Evolutionary conservation across 2,113 vertebrate species (phyloP), one percentile per base, ranked within the genome.

Genomic region (Anhinga anhinga): DNA sequence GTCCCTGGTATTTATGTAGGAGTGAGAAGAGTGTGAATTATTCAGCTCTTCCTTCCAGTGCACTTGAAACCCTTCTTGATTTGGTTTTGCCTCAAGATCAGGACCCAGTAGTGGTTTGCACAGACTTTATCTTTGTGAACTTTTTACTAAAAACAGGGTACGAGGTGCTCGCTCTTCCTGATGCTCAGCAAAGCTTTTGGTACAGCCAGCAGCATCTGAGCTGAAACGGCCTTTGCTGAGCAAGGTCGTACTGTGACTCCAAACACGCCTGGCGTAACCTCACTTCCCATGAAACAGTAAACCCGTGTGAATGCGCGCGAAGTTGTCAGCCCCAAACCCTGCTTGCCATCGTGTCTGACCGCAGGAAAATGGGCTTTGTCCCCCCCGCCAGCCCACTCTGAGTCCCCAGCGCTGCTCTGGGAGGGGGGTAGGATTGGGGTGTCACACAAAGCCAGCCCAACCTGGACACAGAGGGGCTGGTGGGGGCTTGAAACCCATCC

Each of bases 1-100:
- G 49, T 82, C 88, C 86, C 58, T 73, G 82, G 44, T 95, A 95
- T 97, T 91, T 95, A 62, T 93, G 88, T 97, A 94, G 92, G 92
- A 91, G 67, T 87, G 80, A 52, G 62, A 79, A 89, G 72, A 65
- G 72, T 11, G 29, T 30, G 27, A 93, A 47, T 86, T 80, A 38
- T 22, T 93, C 2, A 0, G 22, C 78, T 88, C 84, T 91, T 91
- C 65, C 26, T 87, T 87, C 40, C 45, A 15, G 74, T 62, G 74
- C 93, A 88, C 87, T 91, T 96, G 94, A 89, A 97, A 82, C 74
- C 76, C 63, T 87, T 92, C 52, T 85, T 70, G 50, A 38, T 91
- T 91, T 71, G 74, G 40, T 77, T 96, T 95, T 91, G 83, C 84
- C 36, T 93, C 55, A 40, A 88, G 55, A 84, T 95, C 91, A 55